Base-by-base conservation (phyloP, 1,140 invertebrate species). In the Patella vulgata region DNA sequence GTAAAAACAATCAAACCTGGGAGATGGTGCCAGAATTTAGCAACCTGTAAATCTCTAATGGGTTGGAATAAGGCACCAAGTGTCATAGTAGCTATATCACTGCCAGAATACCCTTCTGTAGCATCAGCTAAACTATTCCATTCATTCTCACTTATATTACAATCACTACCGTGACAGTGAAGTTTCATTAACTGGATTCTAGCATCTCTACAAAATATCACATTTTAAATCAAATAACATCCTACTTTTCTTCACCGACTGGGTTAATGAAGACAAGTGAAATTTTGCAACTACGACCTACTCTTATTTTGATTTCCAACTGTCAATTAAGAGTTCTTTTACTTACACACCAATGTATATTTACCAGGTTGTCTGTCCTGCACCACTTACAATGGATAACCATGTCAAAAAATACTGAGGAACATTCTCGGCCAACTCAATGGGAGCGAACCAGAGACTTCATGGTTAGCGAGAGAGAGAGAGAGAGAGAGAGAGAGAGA, bases 91-190 rank as follows among this genome's bases (percentile, higher is more conserved):
- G 81, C 80, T n/a, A 89, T 82, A 78, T 89, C 88, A 55, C 86
- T 86, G n/a, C 87, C 86, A 12, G 87, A 87, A 71, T 84, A 87
- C 0, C 86, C 87, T 23, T 88, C 84, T 19, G 87, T 88, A 31
- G 72, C 73, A 12, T 83, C 66, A 3, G 85, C 63, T 21, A 89
- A 72, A 6, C 55, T n/a, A 17, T 73, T 60, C 86, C 86, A 88
- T 14, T 85, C 81, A 2, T 66, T 43, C 4, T 75, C 62, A 6
- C 56, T 67, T 27, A 85, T 46, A 1, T 70, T 42, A 2, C 81
- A 40, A 2, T 57, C 51, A 23, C 68, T 73, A 9, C 64, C 65
- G 59, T 67, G 53, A 43, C 74, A 75, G 53, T 83, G 75, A 23
- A 78, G 67, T 63, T 78, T 78, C 58, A 86, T 75, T 53, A 85